Conservation (phyloP, 2,113 vertebrate genomes). For the Danionella cerebrum region DNA sequence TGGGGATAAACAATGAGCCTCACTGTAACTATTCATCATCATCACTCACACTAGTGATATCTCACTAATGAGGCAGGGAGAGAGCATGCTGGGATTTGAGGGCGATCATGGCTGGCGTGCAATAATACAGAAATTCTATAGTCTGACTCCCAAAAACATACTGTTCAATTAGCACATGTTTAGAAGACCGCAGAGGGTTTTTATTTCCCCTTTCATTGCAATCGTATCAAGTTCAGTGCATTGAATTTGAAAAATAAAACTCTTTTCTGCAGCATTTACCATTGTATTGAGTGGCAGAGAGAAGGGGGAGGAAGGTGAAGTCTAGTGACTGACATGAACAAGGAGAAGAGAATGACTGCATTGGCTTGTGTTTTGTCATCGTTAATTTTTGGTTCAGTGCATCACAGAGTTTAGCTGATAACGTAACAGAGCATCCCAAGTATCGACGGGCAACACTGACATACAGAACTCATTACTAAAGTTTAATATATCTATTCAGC, state of each 20-base stretch:
- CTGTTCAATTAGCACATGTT: conserved; percentile 26
- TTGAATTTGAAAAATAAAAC: not conserved
- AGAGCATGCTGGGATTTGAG: not conserved
- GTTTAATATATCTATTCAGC: conserved; percentile 24
- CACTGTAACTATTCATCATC: conserved; percentile 17
- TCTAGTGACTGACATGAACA: not conserved
- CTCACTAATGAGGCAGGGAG: not conserved
- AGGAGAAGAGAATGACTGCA: conserved; percentile 13
- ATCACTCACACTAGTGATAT: not conserved
- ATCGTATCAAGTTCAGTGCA: not conserved
- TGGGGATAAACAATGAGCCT: not conserved
- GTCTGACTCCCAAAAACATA: conserved; percentile 17
- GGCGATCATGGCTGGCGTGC: not conserved
- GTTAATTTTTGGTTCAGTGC: conserved; percentile 12
- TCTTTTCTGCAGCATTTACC: not conserved
- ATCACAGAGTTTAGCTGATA: not conserved
- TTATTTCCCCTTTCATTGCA: conserved; percentile 22
- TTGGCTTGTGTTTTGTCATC: conserved; percentile 5
- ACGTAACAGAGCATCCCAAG: not conserved
- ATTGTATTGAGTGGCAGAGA: not conserved
- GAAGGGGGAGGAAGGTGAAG: not conserved
- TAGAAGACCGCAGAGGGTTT: not conserved
- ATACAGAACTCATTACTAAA: conserved; percentile 24
- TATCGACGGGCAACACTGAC: not conserved
- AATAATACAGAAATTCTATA: conserved; percentile 5